These are phyloP conservation scores for Varecia variegata DNA, from an alignment of 2,797 vertebrate genomes.

Conservation along the genomic window DNA sequence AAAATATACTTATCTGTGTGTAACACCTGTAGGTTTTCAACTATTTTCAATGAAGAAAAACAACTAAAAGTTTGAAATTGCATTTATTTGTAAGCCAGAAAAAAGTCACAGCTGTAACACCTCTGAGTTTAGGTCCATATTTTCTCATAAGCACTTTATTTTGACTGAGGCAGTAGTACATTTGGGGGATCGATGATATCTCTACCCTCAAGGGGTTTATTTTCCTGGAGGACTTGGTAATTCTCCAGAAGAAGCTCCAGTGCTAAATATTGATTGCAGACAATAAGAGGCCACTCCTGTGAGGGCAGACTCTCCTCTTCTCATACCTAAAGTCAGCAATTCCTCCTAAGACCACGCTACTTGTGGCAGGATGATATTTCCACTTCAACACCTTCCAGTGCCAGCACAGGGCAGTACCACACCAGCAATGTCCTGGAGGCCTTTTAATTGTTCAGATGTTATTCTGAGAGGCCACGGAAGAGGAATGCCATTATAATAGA, in stretches of 20 bases:
- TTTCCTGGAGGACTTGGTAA: neutral
- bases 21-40: neutral
- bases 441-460: neutral
- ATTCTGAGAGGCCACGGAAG: neutral
- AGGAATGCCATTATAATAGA: neutral
- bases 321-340: neutral
- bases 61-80: neutral
- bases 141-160: neutral
- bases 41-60: neutral
- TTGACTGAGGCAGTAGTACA: neutral
- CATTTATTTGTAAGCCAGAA: neutral
- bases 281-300: neutral
- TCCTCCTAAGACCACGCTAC: neutral
- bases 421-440: neutral
- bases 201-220: neutral
- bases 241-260: neutral
- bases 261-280: neutral
- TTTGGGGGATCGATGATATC: neutral
- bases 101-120: neutral
- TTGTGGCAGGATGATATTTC: neutral
- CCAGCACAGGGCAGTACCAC: neutral
- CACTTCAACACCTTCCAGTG: neutral
- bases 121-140: neutral
- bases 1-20: neutral
- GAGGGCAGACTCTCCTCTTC: neutral